A percentile compares a stretch with the other conserved stretches of the same genome.
phyloP scores from a whole-genome alignment of 2,888 invertebrate species.

The Tetragonisca angustula region DNA sequence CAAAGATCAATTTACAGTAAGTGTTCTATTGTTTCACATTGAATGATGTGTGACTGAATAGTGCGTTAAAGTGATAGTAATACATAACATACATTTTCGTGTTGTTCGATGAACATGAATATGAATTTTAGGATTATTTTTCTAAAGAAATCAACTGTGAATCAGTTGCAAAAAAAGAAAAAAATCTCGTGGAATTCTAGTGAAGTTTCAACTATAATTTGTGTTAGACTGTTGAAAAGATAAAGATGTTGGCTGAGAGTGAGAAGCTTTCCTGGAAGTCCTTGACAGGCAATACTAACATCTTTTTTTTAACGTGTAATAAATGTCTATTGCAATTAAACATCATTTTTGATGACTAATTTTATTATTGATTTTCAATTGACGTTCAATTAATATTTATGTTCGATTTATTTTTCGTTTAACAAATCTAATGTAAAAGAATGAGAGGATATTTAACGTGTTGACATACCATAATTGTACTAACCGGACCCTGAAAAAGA shows the following conservation, averaged over 20 bases:
- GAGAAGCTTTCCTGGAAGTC: background rate
- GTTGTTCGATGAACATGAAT: background rate
- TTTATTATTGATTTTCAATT: background rate
- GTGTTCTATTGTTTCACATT: background rate
- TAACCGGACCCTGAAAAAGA: conserved; percentile 23
- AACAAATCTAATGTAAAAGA: background rate
- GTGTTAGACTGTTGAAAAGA: background rate
- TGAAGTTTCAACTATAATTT: too few species aligned
- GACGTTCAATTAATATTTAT: background rate
- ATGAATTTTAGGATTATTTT: too few species aligned
- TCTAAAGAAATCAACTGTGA: background rate
- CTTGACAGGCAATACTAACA: background rate
- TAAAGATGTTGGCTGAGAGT: background rate
- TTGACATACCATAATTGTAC: background rate
- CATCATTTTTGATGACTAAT: too few species aligned
- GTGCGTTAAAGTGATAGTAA: background rate
- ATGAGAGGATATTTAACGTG: background rate
- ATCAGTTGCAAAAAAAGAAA: background rate
- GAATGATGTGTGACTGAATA: background rate
- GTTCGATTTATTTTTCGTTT: background rate
- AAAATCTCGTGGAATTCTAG: background rate
- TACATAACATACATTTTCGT: too few species aligned
- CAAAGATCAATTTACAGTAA: conserved; percentile 26
- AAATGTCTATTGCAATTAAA: background rate
- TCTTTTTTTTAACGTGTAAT: background rate